Evolutionary conservation across 2,888 invertebrate species (phyloP).

Genomic region (Tetheella fluctuosa): DNA sequence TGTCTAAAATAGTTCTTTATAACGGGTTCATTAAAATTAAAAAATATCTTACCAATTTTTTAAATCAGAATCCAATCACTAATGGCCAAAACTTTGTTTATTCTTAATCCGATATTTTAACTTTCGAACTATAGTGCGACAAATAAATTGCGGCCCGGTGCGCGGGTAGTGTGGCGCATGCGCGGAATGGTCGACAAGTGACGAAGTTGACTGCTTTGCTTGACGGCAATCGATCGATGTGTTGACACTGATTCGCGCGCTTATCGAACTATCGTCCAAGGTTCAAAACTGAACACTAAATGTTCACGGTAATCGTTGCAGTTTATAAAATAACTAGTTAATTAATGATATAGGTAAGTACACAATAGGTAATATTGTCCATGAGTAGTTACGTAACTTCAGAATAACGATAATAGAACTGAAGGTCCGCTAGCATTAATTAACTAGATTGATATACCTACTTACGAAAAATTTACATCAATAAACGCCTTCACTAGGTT

Average conservation of each 20-base stretch:
- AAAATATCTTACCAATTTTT: neutral
- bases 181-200: constrained; percentile 36
- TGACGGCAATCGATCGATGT: constrained; percentile 9
- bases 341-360: too few species aligned
- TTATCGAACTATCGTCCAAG: constrained; percentile 67
- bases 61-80: neutral
- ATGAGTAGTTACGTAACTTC: too few species aligned
- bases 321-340: constrained; percentile 7
- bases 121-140: constrained; percentile 14
- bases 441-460: too few species aligned
- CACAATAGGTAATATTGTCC: neutral
- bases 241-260: constrained; percentile 21
- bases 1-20: too few species aligned
- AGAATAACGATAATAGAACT: neutral
- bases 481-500: too few species aligned
- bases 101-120: neutral
- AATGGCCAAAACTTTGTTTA: neutral
- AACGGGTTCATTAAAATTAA: neutral
- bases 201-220: constrained; percentile 29
- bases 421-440: neutral
- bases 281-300: constrained; percentile 55
- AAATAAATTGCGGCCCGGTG: constrained; percentile 2
- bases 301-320: constrained; percentile 16
- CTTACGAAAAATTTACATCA: too few species aligned
- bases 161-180: constrained; percentile 20